phyloP scores from a whole-genome alignment of 2,797 vertebrate species.

The Rhodeus uyekii region DNA sequence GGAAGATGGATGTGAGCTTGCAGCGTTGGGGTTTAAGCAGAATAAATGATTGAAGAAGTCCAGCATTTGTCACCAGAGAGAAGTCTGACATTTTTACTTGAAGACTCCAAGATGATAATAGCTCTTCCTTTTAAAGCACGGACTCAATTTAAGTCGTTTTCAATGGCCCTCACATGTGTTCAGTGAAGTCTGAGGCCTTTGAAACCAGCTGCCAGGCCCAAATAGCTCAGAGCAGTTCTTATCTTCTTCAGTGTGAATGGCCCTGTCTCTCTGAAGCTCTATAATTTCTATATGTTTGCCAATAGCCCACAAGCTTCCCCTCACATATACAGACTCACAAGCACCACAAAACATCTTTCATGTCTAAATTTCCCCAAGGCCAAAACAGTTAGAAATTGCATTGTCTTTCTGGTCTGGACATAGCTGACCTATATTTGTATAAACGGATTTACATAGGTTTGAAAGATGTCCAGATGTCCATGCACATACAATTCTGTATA shows the following conservation, averaged over 20 bases:
- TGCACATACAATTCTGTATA: not conserved
- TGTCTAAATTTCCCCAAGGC: slow-evolving; percentile 8
- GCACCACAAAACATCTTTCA: slow-evolving; percentile 18
- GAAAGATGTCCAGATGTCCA: not conserved
- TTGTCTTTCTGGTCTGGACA: not conserved
- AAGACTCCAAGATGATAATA: no score
- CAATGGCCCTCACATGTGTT: slow-evolving; percentile 3
- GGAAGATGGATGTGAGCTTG: not conserved
- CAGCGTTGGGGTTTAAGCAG: not conserved
- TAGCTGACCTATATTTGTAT: not conserved
- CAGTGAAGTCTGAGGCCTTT: slow-evolving; percentile 54
- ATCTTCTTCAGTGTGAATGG: slow-evolving; percentile 56
- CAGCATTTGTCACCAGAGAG: not conserved
- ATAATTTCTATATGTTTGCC: slow-evolving; percentile 8
- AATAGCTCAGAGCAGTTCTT: slow-evolving; percentile 62
- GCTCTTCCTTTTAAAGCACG: slow-evolving; percentile 17
- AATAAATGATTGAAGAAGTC: not conserved
- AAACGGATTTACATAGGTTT: not conserved
- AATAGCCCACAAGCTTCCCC: slow-evolving; percentile 37
- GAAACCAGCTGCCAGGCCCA: slow-evolving; percentile 63
- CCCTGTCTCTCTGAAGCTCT: slow-evolving; percentile 53
- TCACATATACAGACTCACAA: slow-evolving; percentile 32
- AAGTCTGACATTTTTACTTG: no score
- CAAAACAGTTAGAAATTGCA: not conserved
- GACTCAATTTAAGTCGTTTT: slow-evolving; percentile 17